Evolutionary conservation across 2,888 invertebrate species (phyloP).

Genomic region (Xanthorhoe designata): DNA sequence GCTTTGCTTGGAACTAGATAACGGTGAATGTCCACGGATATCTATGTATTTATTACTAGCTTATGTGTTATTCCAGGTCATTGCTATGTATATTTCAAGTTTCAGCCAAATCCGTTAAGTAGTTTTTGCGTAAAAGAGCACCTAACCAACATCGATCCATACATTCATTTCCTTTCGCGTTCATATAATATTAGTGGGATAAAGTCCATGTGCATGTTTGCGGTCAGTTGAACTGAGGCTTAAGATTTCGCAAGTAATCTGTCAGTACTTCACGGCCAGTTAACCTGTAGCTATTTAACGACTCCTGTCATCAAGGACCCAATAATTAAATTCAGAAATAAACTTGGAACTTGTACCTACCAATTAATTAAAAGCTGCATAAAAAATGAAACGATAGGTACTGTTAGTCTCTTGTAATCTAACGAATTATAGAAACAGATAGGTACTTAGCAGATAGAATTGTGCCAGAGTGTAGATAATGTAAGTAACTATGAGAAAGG

Average conservation of each 20-base stretch:
- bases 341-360: not conserved
- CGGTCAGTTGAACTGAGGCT: slow-evolving; percentile 19
- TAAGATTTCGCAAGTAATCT: slow-evolving; percentile 36
- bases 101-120: too few relatives aligned
- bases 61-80: not conserved
- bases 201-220: not conserved
- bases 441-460: too few relatives aligned
- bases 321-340: not conserved
- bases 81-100: not conserved
- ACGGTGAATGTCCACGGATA: too few relatives aligned
- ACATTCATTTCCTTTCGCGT: too few relatives aligned
- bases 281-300: slow-evolving; percentile 27
- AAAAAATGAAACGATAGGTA: not conserved
- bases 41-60: too few relatives aligned
- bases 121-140: too few relatives aligned
- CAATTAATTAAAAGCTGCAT: not conserved
- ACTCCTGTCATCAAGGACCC: slow-evolving; percentile 16
- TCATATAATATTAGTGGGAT: too few relatives aligned
- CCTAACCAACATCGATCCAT: too few relatives aligned
- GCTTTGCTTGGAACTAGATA: too few relatives aligned
- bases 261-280: slow-evolving; percentile 29
- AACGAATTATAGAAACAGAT: not conserved
- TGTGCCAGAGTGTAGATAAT: too few relatives aligned
- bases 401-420: not conserved
- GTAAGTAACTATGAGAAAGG: too few relatives aligned